Base-by-base conservation (phyloP, 2,797 vertebrate species). In the Nothura maculosa region DNA sequence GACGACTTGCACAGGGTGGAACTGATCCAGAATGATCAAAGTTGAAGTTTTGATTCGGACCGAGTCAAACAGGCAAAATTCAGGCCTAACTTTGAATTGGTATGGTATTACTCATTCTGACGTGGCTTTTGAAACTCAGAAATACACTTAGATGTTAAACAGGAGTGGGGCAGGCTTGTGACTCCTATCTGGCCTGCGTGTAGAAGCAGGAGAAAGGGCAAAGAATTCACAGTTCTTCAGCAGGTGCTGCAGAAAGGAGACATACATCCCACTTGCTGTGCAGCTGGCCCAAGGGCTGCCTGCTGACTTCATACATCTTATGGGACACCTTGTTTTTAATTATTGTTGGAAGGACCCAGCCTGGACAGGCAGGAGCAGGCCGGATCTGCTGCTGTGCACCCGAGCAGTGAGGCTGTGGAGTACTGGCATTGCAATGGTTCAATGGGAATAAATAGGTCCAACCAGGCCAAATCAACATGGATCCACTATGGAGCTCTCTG, bases 21-120 rank as follows among this genome's bases (percentile, higher is more conserved):
- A 92, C 54, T 78, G 10, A 89, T 87, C 66, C 85, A 78, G 77
- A 87, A 61, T 1, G 2, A 76, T 43, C 77, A 75, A 80, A 87
- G 48, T 34, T 68, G 67, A 85, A 89, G 61, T 70, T 45, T 91
- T 85, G 36, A 72, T 89, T 87, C 32, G 54, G 68, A 12, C 62
- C 45, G 15, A 48, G 81, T 60, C 83, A 89, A 14, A 18, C 43
- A 66, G 69, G 50, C 10, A 94, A 91, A 87, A 91, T 30, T 60
- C 60, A 13, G 38, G 66, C 28, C 10, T 63, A 75, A 66, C 76
- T 87, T 83, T 78, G 66, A 62, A 60, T 94, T 34, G 62, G 20
- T 50, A 18, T 24, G 45, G n/a, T 72, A 42, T 83, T 87, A 55
- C 58, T 87, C 48, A 64, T 58, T 45, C 63, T 82, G 40, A 61